Percentiles rank a stretch among this genome's conserved stretches.
Conservation (phyloP, 2,888 invertebrate species). For the Heliconius aoede region DNA sequence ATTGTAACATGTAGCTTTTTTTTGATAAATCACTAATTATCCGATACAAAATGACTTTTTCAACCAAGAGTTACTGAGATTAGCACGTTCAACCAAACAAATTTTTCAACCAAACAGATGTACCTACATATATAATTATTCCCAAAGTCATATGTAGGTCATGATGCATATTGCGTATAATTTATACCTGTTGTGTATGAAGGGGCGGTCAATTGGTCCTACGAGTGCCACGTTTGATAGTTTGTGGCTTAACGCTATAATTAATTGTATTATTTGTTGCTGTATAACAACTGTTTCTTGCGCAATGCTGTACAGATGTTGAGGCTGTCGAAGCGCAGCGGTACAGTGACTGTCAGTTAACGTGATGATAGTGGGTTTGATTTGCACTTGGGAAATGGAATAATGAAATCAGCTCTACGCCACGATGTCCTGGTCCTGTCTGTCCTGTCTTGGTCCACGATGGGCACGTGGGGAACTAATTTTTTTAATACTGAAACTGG, state of each 20-base stretch:
- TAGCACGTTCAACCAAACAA: background rate
- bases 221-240: conserved; percentile 3
- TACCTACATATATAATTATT: background rate
- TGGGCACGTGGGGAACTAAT: too few species aligned
- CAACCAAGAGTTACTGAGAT: background rate
- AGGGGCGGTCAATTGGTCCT: background rate
- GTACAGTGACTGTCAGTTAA: background rate
- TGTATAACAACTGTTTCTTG: background rate
- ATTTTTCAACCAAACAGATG: background rate
- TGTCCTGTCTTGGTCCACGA: too few species aligned
- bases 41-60: background rate
- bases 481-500: too few species aligned
- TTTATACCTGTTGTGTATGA: background rate
- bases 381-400: background rate
- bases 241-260: background rate
- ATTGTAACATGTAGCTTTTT: too few species aligned
- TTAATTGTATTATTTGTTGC: background rate
- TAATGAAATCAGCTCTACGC: too few species aligned
- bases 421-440: too few species aligned
- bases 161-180: background rate
- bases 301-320: background rate
- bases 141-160: background rate
- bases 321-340: too few species aligned
- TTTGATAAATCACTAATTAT: background rate
- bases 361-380: background rate